Evolutionary conservation across 2,113 vertebrate genomes (phyloP).

Genomic region (Python bivittatus): DNA sequence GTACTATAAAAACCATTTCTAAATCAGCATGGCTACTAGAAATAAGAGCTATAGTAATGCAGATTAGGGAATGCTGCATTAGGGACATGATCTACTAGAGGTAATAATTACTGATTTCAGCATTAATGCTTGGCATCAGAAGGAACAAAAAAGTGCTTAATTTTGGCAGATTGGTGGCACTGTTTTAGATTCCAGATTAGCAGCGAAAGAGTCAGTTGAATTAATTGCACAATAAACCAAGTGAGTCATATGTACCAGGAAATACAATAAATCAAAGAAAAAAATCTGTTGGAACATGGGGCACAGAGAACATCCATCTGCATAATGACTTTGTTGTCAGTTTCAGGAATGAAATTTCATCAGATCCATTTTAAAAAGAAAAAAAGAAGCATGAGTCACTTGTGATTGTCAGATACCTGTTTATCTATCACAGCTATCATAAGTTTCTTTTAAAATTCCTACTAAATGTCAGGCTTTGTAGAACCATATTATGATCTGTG

Average conservation of each 20-base stretch:
- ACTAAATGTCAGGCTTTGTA: slow-evolving; percentile 30
- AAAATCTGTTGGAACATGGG: slow-evolving; percentile 40
- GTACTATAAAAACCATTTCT: neutral
- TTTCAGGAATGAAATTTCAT: slow-evolving; percentile 51
- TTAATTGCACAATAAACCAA: slow-evolving; percentile 39
- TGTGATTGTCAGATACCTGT: slow-evolving; percentile 27
- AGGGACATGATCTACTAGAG: neutral
- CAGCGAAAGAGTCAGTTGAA: slow-evolving; percentile 48
- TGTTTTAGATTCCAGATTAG: slow-evolving; percentile 61
- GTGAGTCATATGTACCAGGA: slow-evolving; percentile 47
- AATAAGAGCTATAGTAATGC: too few species aligned
- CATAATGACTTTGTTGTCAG: slow-evolving; percentile 44
- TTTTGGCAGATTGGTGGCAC: neutral
- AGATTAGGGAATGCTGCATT: neutral
- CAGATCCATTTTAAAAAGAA: slow-evolving; percentile 33
- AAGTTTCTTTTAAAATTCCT: slow-evolving; percentile 40
- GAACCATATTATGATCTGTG: neutral
- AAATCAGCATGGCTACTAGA: neutral
- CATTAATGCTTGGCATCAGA: neutral
- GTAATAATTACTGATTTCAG: neutral
- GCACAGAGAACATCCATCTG: slow-evolving; percentile 54
- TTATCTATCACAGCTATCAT: slow-evolving; percentile 30
- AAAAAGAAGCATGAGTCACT: slow-evolving; percentile 39
- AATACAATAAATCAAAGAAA: slow-evolving; percentile 63
- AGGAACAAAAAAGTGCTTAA: neutral